Evolutionary conservation across 2,797 vertebrate species (phyloP), one percentile per base, ranked within the genome.

Genomic region (Brachyrhaphis roseni): DNA sequence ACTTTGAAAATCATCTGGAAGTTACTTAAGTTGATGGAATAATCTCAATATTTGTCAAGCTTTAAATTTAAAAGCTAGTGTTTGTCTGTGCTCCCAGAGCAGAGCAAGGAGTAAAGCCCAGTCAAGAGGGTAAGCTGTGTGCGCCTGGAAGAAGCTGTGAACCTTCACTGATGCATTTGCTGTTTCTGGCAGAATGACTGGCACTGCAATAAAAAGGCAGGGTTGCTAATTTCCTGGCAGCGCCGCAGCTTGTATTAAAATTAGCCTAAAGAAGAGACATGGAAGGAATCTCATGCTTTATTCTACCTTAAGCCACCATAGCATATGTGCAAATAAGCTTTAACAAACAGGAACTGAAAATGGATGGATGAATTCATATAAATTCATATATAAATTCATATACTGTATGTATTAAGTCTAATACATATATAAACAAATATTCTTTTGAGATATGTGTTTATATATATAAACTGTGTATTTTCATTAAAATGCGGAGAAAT

Each of bases 141-240:
- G 45, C n/a, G 39, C 77, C 85, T 80, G 31, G 62, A 80, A 85
- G 76, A 86, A 87, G 89, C 82, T 81, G 18, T 20, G 7, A 75
- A 49, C 66, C 83, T 86, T 81, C 72, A 81, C 57, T 53, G 79
- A 76, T 83, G 76, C 75, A 45, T 86, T 75, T 88, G 74, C 77
- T 49, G 73, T 84, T 89, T 85, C 86, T 91, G 84, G 80, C 78
- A 87, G 76, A 80, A 66, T 39, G 49, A 68, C 73, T 78, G 66
- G 78, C 74, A 82, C 53, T 34, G 80, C 81, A 85, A 72, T 85
- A 73, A 90, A 88, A 79, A 59, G 73, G 74, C 80, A 85, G 78
- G 55, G 81, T 57, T 39, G 73, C 77, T 84, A 53, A 62, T 84
- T 93, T 91, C 91, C 87, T 90, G 87, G 90, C 85, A 87, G 79